Base-by-base conservation (phyloP, 2,797 vertebrate species). In the Tokudaia tokunoshimensis region DNA sequence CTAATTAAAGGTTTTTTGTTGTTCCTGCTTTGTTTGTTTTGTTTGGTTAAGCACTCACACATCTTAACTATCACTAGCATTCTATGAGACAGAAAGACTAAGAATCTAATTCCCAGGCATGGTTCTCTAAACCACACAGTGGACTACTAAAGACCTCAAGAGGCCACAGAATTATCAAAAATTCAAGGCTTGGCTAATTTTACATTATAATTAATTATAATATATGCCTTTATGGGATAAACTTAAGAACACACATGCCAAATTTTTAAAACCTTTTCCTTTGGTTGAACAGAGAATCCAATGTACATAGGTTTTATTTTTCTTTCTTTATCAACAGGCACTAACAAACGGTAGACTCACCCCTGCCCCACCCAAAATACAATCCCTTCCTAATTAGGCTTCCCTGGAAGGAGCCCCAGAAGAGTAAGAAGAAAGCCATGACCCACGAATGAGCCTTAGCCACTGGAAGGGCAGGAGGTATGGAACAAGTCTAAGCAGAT, bases 351-450 rank as follows among this genome's bases (percentile, higher is more conserved):
- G 5, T 6, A 55, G 65, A 55, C 34, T 55, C 47, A 44, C 10
- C 22, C 34, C 61, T 34, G 29, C n/a, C 79, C 70, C n/a, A 63
- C 61, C 89, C 72, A 4, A 41, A 72, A 50, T 57, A 72, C n/a
- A 88, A 63, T 87, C 67, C 41, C 65, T 31, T 89, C 79, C 88
- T 93, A 44, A 87, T 34, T 55, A 82, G 31, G 61, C 44, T 85
- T 91, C n/a, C 52, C 57, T 12, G 15, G 11, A 75, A 75, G 9
- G 15, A 72, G 70, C 79, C 50, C 31, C 57, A 70, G 70, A 47
- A 92, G 72, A 90, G 57, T 92, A 65, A 92, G 44, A 83, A 90
- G 70, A 17, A 80, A 97, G 82, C 95, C 91, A 83, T 44, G 41
- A 89, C 24, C 44, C 22, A 52, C 29, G 14, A 55, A 4, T 22